Conservation (phyloP, 2,113 vertebrate genomes). For the Ivindomyrus marchei region DNA sequence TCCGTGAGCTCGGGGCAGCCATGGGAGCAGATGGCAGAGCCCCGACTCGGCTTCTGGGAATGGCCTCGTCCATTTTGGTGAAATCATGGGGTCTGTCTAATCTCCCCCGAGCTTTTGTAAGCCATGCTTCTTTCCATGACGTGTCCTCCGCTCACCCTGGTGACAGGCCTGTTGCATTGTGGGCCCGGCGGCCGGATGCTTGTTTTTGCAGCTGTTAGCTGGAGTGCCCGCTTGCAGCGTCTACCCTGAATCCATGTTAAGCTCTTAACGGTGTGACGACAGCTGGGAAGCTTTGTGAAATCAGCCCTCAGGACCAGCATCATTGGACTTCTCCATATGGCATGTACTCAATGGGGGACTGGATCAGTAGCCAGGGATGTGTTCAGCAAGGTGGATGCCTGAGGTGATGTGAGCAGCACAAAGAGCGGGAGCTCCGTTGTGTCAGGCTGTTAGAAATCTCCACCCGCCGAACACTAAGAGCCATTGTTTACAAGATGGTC, state of each 20-base stretch:
- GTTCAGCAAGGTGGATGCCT: background rate
- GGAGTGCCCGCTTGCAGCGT: background rate
- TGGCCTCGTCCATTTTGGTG: background rate
- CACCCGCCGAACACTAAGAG: background rate
- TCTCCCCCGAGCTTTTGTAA: background rate
- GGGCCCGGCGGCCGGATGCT: background rate
- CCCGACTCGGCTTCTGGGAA: background rate
- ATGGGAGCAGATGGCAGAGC: background rate
- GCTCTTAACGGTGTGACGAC: background rate
- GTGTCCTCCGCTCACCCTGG: background rate
- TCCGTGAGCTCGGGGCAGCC: background rate
- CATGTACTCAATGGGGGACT: background rate
- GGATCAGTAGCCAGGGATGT: background rate
- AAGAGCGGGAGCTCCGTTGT: background rate
- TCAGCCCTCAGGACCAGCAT: background rate
- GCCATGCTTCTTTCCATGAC: background rate
- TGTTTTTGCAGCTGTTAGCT: background rate
- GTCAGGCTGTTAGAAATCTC: background rate
- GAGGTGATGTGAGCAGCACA: background rate
- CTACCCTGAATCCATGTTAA: background rate
- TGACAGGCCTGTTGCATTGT: background rate
- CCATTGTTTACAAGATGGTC: background rate
- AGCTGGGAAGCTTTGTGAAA: background rate
- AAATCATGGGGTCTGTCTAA: background rate
- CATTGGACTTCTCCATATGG: background rate